A percentile compares a stretch with the other conserved stretches of the same genome.
These are phyloP conservation scores for Listronotus bonariensis DNA, from an alignment of 1,140 invertebrate species.

Conservation along the genomic window DNA sequence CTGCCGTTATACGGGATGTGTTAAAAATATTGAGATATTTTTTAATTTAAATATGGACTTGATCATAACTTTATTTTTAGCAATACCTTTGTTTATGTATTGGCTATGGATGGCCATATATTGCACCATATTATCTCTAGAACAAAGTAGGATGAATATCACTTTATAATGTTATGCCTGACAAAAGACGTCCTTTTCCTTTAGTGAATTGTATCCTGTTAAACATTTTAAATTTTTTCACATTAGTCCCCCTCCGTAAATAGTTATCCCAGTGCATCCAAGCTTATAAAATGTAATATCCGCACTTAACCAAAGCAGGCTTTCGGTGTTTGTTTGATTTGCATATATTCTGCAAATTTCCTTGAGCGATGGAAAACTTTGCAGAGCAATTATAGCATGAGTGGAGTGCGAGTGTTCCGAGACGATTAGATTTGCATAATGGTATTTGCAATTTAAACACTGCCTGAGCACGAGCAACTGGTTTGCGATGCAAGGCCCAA, in stretches of 20 bases:
- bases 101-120: no score
- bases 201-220: no score
- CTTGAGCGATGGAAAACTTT: conserved; percentile 32
- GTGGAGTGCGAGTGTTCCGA: conserved; percentile 26
- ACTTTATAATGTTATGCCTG: no score
- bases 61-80: no score
- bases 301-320: conserved; percentile 30
- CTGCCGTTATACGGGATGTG: no score
- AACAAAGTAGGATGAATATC: no score
- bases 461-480: conserved; percentile 22
- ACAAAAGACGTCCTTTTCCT: no score
- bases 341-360: conserved; percentile 35
- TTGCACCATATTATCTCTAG: no score
- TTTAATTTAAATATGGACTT: no score
- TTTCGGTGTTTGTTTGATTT: conserved; percentile 31
- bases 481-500: neutral
- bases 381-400: conserved; percentile 35
- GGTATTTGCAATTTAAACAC: conserved; percentile 34
- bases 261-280: conserved; percentile 22
- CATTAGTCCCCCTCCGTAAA: conserved; percentile 9
- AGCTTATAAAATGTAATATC: conserved; percentile 35
- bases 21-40: no score
- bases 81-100: no score
- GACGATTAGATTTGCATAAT: conserved; percentile 38
- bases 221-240: conserved; percentile 15